Evolutionary conservation across 2,888 invertebrate species (phyloP), one percentile per base, ranked within the genome.

Genomic region (Polietes domitor): DNA sequence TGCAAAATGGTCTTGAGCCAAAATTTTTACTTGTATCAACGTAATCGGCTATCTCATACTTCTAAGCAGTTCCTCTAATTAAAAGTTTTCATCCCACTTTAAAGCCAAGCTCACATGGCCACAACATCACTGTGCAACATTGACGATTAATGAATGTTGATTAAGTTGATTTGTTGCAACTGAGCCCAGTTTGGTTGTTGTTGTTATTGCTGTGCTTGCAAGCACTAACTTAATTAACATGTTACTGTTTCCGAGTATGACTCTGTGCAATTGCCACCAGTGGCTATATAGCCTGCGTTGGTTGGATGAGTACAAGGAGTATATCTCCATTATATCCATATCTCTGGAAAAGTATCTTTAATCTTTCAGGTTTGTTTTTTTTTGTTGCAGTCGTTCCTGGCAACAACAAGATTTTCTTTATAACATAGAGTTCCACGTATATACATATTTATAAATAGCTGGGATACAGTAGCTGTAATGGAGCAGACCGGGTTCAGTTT

Each of bases 171-270:
- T 37, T 72, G 61, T 21, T 41, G 43, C 71, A 41, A 26, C 21
- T 21, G 37, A 19, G 68, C 53, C 74, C 50, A 41, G 55, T 82
- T 65, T 75, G 15, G 6, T 2, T 24, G 6, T 24, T 0, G 6
- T 1, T 68, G 24, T 63, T 5, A 10, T 70, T 1, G 7, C 55
- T 68, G 37, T 41, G 19, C 9, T 72, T 72, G 32, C 53, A 77
- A 75, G 75, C 72, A 77, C 75, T 78, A 82, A 83, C 80, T 80
- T 83, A 85, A 85, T 85, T 85, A 85, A 83, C 78, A 82, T 82
- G 85, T 80, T 80, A 80, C 26, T 21, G 63, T 28, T 78, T 70
- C 19, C n/a, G 50, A 53, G 68, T 63, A 47, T 80, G 78, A 78
- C 80, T 84, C 75, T 17, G 63, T 50, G 55, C 1, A 7, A 2